Evolutionary conservation across 2,797 vertebrate species (phyloP).

Genomic region (Mionectes olivaceus): DNA sequence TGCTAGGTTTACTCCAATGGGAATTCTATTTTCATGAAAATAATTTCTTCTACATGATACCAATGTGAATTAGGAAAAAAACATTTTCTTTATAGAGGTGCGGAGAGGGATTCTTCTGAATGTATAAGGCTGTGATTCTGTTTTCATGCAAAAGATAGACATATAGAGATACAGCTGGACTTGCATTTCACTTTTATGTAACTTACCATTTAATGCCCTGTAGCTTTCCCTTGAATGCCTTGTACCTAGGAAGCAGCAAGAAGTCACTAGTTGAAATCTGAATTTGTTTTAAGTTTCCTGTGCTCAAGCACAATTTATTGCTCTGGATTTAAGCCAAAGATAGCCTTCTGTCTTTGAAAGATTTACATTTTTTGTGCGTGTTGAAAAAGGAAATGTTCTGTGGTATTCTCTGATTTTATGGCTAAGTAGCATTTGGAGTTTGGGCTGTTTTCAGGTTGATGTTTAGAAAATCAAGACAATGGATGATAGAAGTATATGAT

Average conservation of each 20-base stretch:
- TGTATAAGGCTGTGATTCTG: neutral
- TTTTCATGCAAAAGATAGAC: neutral
- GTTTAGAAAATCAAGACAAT: constrained; percentile 26
- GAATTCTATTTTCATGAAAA: neutral
- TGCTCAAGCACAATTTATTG: neutral
- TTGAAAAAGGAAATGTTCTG: neutral
- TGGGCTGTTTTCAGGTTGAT: neutral
- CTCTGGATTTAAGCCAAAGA: neutral
- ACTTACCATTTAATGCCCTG: neutral
- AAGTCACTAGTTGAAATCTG: neutral
- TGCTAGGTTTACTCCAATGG: neutral
- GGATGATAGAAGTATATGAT: neutral
- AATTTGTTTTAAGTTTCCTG: constrained; percentile 15
- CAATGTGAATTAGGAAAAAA: neutral
- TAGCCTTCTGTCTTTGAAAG: neutral
- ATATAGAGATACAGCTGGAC: neutral
- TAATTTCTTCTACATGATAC: neutral
- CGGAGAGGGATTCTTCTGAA: neutral
- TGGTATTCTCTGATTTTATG: constrained; percentile 15
- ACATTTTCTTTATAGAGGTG: neutral
- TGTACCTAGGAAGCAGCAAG: neutral
- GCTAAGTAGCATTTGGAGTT: constrained; percentile 30
- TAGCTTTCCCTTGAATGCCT: neutral
- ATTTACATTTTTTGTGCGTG: neutral
- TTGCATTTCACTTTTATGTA: neutral